Evolutionary conservation across 2,888 invertebrate species (phyloP), one percentile per base, ranked within the genome.

Genomic region (Dynastes maya): DNA sequence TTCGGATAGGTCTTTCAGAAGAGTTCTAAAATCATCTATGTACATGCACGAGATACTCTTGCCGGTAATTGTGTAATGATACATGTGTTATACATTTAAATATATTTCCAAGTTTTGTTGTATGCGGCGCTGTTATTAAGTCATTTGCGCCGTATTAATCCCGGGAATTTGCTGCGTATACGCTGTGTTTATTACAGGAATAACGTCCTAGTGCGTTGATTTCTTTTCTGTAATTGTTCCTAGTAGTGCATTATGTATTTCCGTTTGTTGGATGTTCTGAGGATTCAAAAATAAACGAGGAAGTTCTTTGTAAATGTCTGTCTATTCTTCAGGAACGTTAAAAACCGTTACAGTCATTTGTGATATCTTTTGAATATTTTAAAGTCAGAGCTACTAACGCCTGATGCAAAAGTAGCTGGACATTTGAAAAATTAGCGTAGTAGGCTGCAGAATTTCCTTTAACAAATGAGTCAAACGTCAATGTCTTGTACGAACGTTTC

Each of bases 81-180:
- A 65, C 40, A 37, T 32, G 37, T 65, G 64, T 40, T 65, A 65
- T 65, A 65, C n/a, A 65, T 32, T 32, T 65, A 65, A 13, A 65
- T 65, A 65, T 65, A 65, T 65, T 65, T 40, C 37, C 64, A 32
- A n/a, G 37, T 45, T 8, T 45, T 45, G 45, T 45, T 45, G 45
- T 11, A 11, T 2, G 37, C 4, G n/a, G 37, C 5, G n/a, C 32
- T 76, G 65, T 76, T 76, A 76, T 76, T 76, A 76, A 76, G 76
- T 76, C 55, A 76, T 76, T 76, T 76, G 32, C 65, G 67, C 37
- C 55, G 65, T 67, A 76, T 45, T 45, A 76, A 76, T 76, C 65
- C 51, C 16, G 27, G 51, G 51, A 65, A 37, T 40, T n/a, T 65
- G 37, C 64, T 22, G 55, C 55, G 16, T 55, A n/a, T 22, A 16